Evolutionary conservation across 2,888 invertebrate genomes (phyloP).

Genomic region (Watsonalla binaria): DNA sequence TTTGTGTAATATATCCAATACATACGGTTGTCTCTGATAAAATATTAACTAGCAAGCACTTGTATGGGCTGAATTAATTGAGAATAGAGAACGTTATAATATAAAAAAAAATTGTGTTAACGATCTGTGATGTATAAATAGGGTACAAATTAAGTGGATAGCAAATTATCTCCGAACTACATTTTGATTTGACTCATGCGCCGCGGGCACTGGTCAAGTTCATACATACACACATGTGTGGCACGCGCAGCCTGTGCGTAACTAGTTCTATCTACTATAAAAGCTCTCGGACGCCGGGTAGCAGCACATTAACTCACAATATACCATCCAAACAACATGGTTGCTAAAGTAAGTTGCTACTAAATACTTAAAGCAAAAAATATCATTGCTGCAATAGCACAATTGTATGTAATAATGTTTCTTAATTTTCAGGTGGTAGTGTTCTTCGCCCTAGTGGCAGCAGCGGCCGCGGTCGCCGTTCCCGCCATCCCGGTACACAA

Average conservation of each 20-base stretch:
- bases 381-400: neutral
- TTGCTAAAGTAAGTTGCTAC: slow-evolving; percentile 57
- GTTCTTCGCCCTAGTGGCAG: slow-evolving; percentile 40
- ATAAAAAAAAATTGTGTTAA: too few species aligned
- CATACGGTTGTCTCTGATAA: neutral
- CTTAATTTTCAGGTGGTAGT: slow-evolving; percentile 30
- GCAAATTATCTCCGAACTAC: slow-evolving; percentile 24
- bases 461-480: slow-evolving; percentile 41
- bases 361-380: neutral
- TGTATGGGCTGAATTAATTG: neutral
- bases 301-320: slow-evolving; percentile 47
- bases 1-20: neutral
- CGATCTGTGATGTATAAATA: too few species aligned
- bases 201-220: slow-evolving; percentile 14
- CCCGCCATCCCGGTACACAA: slow-evolving; percentile 40
- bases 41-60: neutral
- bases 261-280: slow-evolving; percentile 39
- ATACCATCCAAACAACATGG: slow-evolving; percentile 58
- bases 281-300: slow-evolving; percentile 34
- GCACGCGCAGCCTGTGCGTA: slow-evolving; percentile 14
- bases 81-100: neutral
- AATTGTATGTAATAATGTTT: neutral
- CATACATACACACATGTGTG: slow-evolving; percentile 11
- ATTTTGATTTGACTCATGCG: slow-evolving; percentile 33
- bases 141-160: neutral